Evolutionary conservation across 2,888 invertebrate genomes (phyloP), one percentile per base, ranked within the genome.

Genomic region (Bembecia ichneumoniformis): DNA sequence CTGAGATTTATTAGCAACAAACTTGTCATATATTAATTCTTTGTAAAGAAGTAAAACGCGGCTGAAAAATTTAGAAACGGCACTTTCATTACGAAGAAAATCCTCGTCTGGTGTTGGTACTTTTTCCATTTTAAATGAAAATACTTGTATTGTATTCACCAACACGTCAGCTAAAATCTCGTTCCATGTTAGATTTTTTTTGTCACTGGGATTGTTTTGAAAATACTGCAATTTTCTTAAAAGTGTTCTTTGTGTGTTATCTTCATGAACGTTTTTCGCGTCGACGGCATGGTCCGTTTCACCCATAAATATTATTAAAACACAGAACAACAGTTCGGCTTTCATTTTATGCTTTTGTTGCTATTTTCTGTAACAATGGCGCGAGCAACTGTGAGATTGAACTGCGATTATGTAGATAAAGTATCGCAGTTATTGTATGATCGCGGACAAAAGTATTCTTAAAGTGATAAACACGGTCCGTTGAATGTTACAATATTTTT

Each of bases 161-260:
- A 83, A 63, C 51, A 75, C 72, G 54, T 78, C 74, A 3, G 84
- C 83, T 36, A 84, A 58, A 51, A 83, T 71, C 55, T 80, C 77
- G 63, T 80, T 82, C 83, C 82, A 84, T 49, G 74, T 67, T 53
- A 68, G 59, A 49, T 71, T 68, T 59, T 72, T 71, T 48, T 60
- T 69, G 49, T 64, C 63, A 51, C 57, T 44, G 35, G 57, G 56
- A 52, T 58, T 54, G 49, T 57, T 53, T 63, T 74, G 65, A 54
- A 71, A 62, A 64, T 71, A 75, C 61, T 75, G 78, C 68, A 80
- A 73, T 77, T 78, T 82, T 53, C 76, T 74, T 68, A 77, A 72
- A 53, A 79, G 69, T 60, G 66, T 63, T 58, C 61, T 71, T 69
- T 77, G 71, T 75, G 67, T 66, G 51, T 58, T 54, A 35, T 57